phyloP scores from a whole-genome alignment of 92 coral and sea anemone species.

The Nematostella vectensis region DNA sequence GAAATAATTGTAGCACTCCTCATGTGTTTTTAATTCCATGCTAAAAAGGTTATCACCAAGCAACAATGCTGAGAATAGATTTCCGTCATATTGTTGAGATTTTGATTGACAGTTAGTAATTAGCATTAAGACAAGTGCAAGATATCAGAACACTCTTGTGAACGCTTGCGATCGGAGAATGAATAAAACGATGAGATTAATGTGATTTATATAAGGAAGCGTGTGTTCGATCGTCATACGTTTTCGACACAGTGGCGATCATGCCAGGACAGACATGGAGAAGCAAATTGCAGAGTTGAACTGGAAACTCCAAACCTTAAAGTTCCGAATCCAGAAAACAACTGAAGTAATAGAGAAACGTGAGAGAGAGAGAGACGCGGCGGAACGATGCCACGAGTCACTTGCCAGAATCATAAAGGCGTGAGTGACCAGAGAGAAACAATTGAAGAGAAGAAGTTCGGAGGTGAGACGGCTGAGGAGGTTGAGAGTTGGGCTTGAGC shows the following conservation, averaged over 20 bases:
- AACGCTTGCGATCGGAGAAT: too few species aligned
- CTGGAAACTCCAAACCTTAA: conserved; percentile 36
- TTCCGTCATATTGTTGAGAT: neutral
- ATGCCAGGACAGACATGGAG: conserved; percentile 46
- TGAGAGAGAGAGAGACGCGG: conserved; percentile 36
- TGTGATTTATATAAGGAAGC: too few species aligned
- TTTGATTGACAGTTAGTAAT: too few species aligned
- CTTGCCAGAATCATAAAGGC: conserved; percentile 24
- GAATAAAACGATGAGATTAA: too few species aligned
- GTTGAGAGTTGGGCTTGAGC: too few species aligned
- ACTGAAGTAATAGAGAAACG: conserved; percentile 33
- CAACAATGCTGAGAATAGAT: conserved; percentile 10
- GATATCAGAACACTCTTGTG: too few species aligned
- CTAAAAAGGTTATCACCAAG: too few species aligned
- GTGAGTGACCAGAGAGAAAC: conserved; percentile 30
- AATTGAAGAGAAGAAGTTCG: conserved; percentile 48
- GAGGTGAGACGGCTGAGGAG: too few species aligned
- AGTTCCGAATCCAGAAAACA: conserved; percentile 39
- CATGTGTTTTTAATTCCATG: too few species aligned
- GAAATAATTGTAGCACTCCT: too few species aligned
- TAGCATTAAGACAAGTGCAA: too few species aligned
- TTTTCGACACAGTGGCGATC: conserved; percentile 68
- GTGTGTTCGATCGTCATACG: too few species aligned
- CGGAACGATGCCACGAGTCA: conserved; percentile 38
- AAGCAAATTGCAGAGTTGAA: conserved; percentile 34